Evolutionary conservation across 2,888 invertebrate genomes (phyloP).

Genomic region (Nephrotoma guestfalica): DNA sequence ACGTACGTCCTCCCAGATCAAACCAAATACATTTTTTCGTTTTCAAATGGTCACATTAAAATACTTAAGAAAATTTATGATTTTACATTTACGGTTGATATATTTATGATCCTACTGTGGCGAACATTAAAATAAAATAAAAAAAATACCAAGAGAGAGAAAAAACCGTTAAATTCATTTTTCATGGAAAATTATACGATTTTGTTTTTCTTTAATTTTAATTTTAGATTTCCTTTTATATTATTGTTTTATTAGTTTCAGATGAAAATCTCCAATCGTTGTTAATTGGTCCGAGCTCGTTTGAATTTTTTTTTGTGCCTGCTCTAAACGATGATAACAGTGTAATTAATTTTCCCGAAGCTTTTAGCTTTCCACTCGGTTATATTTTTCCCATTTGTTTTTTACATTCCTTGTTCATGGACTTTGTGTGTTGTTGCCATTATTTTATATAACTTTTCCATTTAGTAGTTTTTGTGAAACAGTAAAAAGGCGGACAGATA

Average conservation of each 20-base stretch:
- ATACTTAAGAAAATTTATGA: background rate
- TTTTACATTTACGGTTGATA: background rate
- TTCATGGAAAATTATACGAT: background rate
- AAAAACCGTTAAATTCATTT: background rate
- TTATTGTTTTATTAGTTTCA: background rate
- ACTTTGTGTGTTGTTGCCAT: background rate
- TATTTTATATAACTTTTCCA: background rate
- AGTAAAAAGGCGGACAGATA: background rate
- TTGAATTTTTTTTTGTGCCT: background rate
- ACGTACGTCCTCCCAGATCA: background rate
- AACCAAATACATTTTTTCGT: background rate
- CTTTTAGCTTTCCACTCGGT: background rate
- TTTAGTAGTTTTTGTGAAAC: background rate
- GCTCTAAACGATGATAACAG: background rate
- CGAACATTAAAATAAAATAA: background rate
- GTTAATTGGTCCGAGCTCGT: background rate
- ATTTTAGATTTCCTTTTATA: background rate
- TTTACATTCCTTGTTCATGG: background rate
- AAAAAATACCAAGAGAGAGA: background rate
- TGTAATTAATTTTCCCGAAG: background rate
- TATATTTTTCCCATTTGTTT: background rate
- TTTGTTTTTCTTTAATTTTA: background rate
- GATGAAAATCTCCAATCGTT: background rate
- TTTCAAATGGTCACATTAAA: background rate
- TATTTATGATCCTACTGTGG: background rate